Evolutionary conservation across 92 coral and sea anemone genomes (phyloP), one percentile per base, ranked within the genome.

Genomic region (Virgularia gustaviana): DNA sequence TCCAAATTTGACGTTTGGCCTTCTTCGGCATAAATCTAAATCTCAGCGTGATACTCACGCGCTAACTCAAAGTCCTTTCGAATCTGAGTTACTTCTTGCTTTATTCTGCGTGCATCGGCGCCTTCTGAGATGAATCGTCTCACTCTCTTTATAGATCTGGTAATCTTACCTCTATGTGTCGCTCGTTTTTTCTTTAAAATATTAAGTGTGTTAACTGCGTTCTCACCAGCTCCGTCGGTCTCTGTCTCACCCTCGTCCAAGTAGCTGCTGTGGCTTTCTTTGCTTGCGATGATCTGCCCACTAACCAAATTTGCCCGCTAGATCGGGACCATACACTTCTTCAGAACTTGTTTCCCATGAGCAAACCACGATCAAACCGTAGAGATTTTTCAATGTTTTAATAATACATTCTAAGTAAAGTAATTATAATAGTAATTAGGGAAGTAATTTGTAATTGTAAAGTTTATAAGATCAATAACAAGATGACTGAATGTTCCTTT

Each of bases 121-220:
- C 51, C 23, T 2, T 62, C 27, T 0, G 18, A 10, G 20, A 63
- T 51, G 13, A 76, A 76, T 63, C 36, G 47, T 5, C 19, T 13
- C 24, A 62, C 36, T 20, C 81, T 32, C 7, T 76, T 76, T 31
- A 76, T 63, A 55, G 75, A n/a, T 22, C 81, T 51, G 2, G 75
- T 63, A 41, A 76, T 23, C 54, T 32, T 32, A 15, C 74, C 81
- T 25, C 65, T 49, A 9, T 47, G 49, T 25, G n/a, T 30, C 43
- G 39, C 37, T 12, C 81, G 49, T 52, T 49, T 49, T 54, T 54
- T 54, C 30, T 49, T 49, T 3, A 54, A 35, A 54, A 1, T 54
- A 54, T 10, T 54, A 30, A 23, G 23, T 13, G 4, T 2, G 5
- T 30, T 35, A n/a, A 23, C 60, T 59, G 24, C 32, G 41, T 30